phyloP scores from a whole-genome alignment of 2,888 invertebrate genomes.

The Agriopis marginaria region DNA sequence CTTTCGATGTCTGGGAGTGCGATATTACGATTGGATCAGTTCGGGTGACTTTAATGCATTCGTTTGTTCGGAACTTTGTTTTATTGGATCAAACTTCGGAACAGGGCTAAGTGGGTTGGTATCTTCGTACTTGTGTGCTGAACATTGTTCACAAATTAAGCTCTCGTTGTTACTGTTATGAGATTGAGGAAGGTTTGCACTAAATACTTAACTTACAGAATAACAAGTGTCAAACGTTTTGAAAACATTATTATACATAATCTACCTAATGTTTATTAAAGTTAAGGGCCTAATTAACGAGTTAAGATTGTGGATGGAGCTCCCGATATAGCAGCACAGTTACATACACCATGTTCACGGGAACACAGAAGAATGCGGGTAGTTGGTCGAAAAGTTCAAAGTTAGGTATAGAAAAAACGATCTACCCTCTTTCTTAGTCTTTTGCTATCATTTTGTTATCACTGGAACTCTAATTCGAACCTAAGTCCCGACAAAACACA shows the following conservation, averaged over 20 bases:
- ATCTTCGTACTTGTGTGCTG: constrained; percentile 59
- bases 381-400: too few relatives aligned
- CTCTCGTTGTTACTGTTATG: constrained; percentile 24
- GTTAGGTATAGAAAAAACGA: too few relatives aligned
- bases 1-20: constrained; percentile 84
- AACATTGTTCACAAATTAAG: constrained; percentile 43
- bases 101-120: constrained; percentile 69
- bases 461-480: too few relatives aligned
- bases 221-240: neutral
- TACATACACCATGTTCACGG: too few relatives aligned
- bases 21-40: constrained; percentile 86
- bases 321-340: too few relatives aligned
- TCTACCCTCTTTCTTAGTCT: too few relatives aligned
- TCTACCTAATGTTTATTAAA: neutral
- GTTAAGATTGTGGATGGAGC: too few relatives aligned
- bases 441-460: too few relatives aligned
- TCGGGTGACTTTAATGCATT: constrained; percentile 84
- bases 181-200: neutral
- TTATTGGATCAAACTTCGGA: constrained; percentile 79
- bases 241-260: neutral
- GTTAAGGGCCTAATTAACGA: too few relatives aligned
- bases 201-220: neutral
- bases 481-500: too few relatives aligned
- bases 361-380: too few relatives aligned
- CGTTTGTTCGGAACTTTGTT: constrained; percentile 84